Base-by-base conservation (phyloP, 1,140 invertebrate species). In the Papilio helenus region DNA sequence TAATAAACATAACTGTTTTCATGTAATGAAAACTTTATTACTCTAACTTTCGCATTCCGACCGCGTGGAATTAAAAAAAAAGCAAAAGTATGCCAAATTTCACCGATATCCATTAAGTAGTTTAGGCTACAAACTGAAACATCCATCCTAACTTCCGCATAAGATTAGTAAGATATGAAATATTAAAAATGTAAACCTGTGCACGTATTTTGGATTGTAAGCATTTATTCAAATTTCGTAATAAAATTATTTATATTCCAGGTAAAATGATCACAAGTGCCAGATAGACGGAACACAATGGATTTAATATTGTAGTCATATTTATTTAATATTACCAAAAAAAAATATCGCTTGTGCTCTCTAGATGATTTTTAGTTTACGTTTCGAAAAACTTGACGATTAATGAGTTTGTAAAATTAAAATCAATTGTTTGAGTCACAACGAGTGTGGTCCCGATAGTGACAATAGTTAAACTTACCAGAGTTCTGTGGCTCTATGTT, bases 321-420 rank as follows among this genome's bases (percentile, higher is more conserved):
- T 88, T 90, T 89, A 88, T 88, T 88, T 83, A 81, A 74, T 84
- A 83, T 79, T 88, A 90, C 90, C 86, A 91, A 90, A 91, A 89
- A 89, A 20, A 55, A 55, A 20, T 84, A 77, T 83, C 82, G 82
- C 84, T 87, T 87, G 80, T 85, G 90, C 91, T 91, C 88, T 92
- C 90, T 92, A 92, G 83, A 84, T 83, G 77, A 44, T 86, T 84
- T 88, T 85, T 83, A 84, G 79, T 80, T 79, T 82, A 82, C 20
- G 72, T 84, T 86, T 88, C 79, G 82, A 76, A 81, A 71, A 71
- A 79, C 80, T 88, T 88, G 85, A 87, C 86, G 78, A 83, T 79
- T 78, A 85, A 80, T 80, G 78, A 79, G 55, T 61, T 46, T 51
- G 61, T 77, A 85, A 79, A 85, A 86, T 79, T 76, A 79, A 87